Conservation (phyloP, 2,113 vertebrate genomes). For the Rhinolophus sinicus region DNA sequence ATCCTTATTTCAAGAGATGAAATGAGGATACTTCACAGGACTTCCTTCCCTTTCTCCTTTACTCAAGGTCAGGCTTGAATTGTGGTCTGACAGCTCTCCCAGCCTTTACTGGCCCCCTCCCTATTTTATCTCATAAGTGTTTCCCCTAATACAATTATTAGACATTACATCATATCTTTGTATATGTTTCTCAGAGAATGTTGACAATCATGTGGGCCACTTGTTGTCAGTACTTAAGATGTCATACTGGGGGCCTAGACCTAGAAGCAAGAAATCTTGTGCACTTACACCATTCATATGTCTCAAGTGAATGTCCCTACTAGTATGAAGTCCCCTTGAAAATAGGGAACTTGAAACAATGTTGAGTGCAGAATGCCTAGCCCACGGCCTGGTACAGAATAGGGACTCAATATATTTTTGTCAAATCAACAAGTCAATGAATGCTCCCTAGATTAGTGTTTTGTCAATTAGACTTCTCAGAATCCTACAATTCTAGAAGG, state of each 20-base stretch:
- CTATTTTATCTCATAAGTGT: background rate
- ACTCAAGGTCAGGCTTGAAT: background rate
- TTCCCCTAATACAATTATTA: background rate
- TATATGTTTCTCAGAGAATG: background rate
- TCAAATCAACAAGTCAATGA: background rate
- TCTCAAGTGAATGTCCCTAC: background rate
- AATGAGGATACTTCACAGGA: background rate
- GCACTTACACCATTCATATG: background rate
- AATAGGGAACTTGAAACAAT: background rate
- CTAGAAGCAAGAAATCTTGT: background rate
- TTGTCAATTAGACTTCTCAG: background rate
- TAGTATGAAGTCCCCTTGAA: background rate
- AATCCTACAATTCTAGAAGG: background rate
- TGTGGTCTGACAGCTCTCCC: background rate
- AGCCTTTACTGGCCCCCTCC: background rate
- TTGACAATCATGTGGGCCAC: background rate
- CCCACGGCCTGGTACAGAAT: background rate
- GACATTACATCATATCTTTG: background rate
- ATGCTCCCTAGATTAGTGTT: background rate
- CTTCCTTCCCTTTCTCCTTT: background rate
- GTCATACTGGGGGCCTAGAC: background rate
- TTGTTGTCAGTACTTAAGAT: slow-evolving; percentile 1
- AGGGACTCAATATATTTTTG: background rate
- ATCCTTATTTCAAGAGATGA: background rate
- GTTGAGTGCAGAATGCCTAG: background rate